Evolutionary conservation across 2,888 invertebrate species (phyloP).

Genomic region (Nebria salina): DNA sequence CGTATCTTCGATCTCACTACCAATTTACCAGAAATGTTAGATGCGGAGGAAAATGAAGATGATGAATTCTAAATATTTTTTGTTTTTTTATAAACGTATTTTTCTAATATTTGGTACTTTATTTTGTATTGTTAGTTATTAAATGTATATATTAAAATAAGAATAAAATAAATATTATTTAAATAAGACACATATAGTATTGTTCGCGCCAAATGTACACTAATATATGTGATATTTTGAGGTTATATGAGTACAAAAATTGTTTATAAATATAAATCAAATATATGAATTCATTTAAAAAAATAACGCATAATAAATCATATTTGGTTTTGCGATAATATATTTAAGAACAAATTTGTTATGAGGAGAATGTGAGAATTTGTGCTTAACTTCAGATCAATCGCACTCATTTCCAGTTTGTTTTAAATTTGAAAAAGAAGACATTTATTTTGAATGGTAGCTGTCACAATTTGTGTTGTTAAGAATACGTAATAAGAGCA

Average conservation of each 20-base stretch:
- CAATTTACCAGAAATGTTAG: conserved; percentile 38
- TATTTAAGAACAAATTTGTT: too few species aligned
- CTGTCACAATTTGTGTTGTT: neutral
- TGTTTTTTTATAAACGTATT: neutral
- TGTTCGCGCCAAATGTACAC: too few species aligned
- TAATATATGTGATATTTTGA: too few species aligned
- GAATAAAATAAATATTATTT: neutral
- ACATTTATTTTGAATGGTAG: conserved; percentile 8
- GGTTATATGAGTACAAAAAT: too few species aligned
- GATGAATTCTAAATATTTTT: conserved; percentile 5
- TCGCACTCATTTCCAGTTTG: too few species aligned
- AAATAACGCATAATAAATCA: too few species aligned
- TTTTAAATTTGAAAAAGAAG: neutral
- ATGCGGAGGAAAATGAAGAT: conserved; percentile 42
- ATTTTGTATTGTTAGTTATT: neutral
- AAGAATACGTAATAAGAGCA: neutral
- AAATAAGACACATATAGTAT: too few species aligned
- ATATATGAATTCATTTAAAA: too few species aligned
- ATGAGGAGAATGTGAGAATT: too few species aligned
- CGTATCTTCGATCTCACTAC: neutral
- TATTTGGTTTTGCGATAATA: too few species aligned
- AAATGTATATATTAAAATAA: conserved; percentile 3
- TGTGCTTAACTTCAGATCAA: neutral
- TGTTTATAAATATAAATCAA: too few species aligned
- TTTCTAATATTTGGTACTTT: neutral